Evolutionary conservation across 2,888 invertebrate species (phyloP), one percentile per base, ranked within the genome.

Genomic region (Cryptocephalus primarius): DNA sequence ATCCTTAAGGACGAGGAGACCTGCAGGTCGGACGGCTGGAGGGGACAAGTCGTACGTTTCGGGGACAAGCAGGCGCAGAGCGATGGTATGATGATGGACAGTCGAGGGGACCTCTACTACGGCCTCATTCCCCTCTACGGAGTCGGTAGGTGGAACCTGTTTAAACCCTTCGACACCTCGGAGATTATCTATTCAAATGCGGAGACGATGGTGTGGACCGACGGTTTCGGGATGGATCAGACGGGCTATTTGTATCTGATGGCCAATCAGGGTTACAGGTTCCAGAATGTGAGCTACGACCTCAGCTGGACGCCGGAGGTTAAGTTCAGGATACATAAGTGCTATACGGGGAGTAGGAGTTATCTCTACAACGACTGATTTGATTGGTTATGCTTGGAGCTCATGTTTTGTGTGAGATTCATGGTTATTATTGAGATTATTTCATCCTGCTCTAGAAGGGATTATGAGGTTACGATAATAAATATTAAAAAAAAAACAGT

Each of bases 1-100:
- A 69, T 77, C 11, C 64, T 85, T 13, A 78, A 76, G 50, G 75
- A 78, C 53, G 76, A 78, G 48, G 68, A 73, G 4, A n/a, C 12
- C 36, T 4, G 36, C 36, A 36, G 36, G 6, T 11, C 36, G 12
- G 12, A 36, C 12, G 6, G 4, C 6, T 68, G 65, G 65, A 58
- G 63, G 42, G 52, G 48, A 36, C 49, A 48, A 4, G 50, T 67
- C 8, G 45, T 47, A 13, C 43, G 51, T 2, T 55, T 61, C 1
- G 65, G 69, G 66, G 81, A 80, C 1, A 66, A 70, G 9, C 81
- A 82, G 60, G 68, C 83, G 1, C 82, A 83, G 62, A 79, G 81
- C 0, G 83, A 82, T 57, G 85, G 84, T 1, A 56, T 66, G 33
- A 80, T 85, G 78, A 82, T 85, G 78, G 83, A 84, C 54, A 75